Evolutionary conservation across 2,888 invertebrate species (phyloP).

Genomic region (Meandrusa payeni): DNA sequence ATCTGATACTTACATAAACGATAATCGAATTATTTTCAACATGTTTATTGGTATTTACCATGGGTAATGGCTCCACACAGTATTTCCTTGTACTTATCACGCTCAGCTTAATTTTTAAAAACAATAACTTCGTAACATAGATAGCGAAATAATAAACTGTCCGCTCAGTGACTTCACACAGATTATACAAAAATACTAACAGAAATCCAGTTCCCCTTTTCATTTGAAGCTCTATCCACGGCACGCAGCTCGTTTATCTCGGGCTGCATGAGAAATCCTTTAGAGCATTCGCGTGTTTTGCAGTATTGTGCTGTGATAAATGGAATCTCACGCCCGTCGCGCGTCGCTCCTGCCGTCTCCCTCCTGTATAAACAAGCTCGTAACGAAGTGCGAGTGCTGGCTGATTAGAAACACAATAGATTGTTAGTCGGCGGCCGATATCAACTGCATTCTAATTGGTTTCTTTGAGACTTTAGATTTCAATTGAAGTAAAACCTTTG

Average conservation of each 20-base stretch:
- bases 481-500: too few relatives aligned
- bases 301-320: constrained; percentile 20
- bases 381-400: constrained; percentile 11
- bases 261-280: constrained; percentile 19
- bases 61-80: too few relatives aligned
- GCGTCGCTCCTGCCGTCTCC: constrained; percentile 1
- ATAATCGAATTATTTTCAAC: too few relatives aligned
- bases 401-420: constrained; percentile 23
- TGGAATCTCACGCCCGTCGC: constrained; percentile 16
- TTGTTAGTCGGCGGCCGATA: constrained; percentile 3
- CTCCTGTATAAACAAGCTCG: constrained; percentile 19
- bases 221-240: constrained; percentile 11
- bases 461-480: too few relatives aligned
- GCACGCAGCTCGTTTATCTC: constrained; percentile 18
- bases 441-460: constrained; percentile 20
- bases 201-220: constrained; percentile 2
- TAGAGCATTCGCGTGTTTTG: constrained; percentile 22
- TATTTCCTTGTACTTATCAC: too few relatives aligned
- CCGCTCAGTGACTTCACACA: too few relatives aligned
- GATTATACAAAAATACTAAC: too few relatives aligned
- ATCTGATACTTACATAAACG: too few relatives aligned
- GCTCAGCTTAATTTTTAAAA: too few relatives aligned
- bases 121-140: too few relatives aligned
- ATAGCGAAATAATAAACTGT: too few relatives aligned
- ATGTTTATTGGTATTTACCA: too few relatives aligned